Percentiles rank a stretch among this genome's conserved stretches.
These are phyloP conservation scores for Rhagophthalmus giganteus DNA, from an alignment of 2,888 invertebrate genomes.

Conservation along the genomic window DNA sequence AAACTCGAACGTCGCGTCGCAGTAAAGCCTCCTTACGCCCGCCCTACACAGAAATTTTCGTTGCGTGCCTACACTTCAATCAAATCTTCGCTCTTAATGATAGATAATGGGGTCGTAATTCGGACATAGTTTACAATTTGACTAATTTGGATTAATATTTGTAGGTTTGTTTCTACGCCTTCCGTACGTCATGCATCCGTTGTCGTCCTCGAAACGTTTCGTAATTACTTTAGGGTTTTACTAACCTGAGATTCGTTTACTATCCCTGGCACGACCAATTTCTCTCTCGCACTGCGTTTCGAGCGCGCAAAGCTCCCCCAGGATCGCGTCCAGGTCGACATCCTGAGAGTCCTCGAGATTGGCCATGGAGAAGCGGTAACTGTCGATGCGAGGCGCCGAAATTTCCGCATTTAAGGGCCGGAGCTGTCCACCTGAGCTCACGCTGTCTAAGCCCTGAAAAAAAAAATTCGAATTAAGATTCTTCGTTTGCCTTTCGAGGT, in stretches of 20 bases:
- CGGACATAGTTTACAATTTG: neutral
- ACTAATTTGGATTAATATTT: neutral
- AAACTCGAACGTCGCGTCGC: neutral
- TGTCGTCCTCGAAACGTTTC: too few relatives aligned
- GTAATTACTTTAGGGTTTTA: too few relatives aligned
- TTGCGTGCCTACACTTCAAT: neutral
- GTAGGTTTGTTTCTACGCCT: too few relatives aligned
- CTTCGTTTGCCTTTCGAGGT: neutral
- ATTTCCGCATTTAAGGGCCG: conserved; percentile 70
- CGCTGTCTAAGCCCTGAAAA: conserved; percentile 72
- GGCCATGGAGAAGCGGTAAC: conserved; percentile 93
- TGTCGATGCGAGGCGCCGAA: conserved; percentile 82
- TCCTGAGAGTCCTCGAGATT: conserved; percentile 95
- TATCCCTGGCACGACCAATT: conserved; percentile 53
- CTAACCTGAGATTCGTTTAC: conserved; percentile 54
- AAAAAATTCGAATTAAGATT: conserved; percentile 24
- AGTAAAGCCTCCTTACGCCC: neutral
- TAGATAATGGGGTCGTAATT: neutral
- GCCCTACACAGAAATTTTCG: neutral
- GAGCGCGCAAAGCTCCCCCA: conserved; percentile 92
- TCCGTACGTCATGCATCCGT: too few relatives aligned
- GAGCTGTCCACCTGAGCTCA: conserved; percentile 60
- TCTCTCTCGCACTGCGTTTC: conserved; percentile 71
- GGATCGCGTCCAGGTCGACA: conserved; percentile 94
- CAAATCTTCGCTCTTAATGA: neutral